A percentile compares a stretch with the other conserved stretches of the same genome.
These are phyloP conservation scores for Xiphophorus birchmanni DNA, from an alignment of 2,797 vertebrate species.

Conservation along the genomic window DNA sequence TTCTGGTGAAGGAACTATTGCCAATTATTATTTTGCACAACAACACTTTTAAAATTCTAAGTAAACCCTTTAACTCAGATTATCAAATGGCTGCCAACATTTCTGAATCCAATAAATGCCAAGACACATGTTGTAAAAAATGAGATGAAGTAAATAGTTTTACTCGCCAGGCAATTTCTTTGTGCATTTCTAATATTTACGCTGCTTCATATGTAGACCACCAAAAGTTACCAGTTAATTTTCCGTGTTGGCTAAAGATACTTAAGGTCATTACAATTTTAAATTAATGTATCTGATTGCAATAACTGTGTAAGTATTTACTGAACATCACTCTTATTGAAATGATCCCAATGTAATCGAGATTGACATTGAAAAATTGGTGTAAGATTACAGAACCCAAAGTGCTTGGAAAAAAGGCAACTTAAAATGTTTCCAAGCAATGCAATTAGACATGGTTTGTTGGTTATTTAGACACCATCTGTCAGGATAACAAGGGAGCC, in stretches of 20 bases:
- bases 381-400: not conserved
- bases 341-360: not conserved
- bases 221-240: not conserved
- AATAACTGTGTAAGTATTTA: not conserved
- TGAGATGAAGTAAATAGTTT: not conserved
- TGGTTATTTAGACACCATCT: slow-evolving; percentile 45
- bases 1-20: not conserved
- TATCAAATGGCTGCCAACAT: not conserved
- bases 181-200: not conserved
- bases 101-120: not conserved
- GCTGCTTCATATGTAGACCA: not conserved
- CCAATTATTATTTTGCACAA: not conserved
- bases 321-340: not conserved
- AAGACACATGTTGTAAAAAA: not conserved
- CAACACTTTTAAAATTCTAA: not conserved
- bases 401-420: not conserved
- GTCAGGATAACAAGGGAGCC: slow-evolving; percentile 51
- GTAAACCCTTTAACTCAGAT: not conserved
- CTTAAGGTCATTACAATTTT: not conserved
- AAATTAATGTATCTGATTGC: not conserved
- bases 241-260: not conserved
- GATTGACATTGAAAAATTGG: not conserved
- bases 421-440: slow-evolving; percentile 33
- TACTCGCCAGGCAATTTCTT: not conserved
- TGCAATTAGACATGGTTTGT: slow-evolving; percentile 53